Evolutionary conservation across 2,888 invertebrate genomes (phyloP), one percentile per base, ranked within the genome.

Genomic region (Diogma glabrata): DNA sequence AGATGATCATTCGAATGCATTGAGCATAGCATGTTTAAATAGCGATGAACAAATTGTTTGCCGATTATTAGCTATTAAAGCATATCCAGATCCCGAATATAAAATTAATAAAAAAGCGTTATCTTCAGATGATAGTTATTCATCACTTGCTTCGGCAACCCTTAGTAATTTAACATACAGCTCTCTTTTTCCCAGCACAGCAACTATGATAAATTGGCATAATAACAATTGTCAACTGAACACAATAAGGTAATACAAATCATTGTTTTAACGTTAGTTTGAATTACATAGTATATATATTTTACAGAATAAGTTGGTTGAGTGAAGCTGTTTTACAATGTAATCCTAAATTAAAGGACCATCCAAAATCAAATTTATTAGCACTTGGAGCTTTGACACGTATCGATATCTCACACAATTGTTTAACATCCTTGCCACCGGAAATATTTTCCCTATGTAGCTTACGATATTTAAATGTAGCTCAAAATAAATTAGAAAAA

Each of bases 181-280:
- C 59, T 78, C 85, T 9, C 75, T 89, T 59, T 88, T 87, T 64
- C 90, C 94, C 1, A 82, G 84, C 57, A 81, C 82, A 9, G 81
- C 93, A 0, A 88, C 90, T 1, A 86, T 87, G 78, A 78, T 96
- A 48, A 90, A 92, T 68, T 97, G 96, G 96, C 87, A 94, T 58
- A 83, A 87, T 61, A 82, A 63, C 43, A 78, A 77, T 58, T 82
- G 81, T 59, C 76, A 77, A 54, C 67, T 90, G 52, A 22, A 53
- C 58, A 64, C 4, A 66, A 63, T 51, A 66, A 67, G n/a, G n/a
- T n/a, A n/a, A n/a, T n/a, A n/a, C n/a, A n/a, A n/a, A n/a, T n/a
- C n/a, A n/a, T 26, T 60, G 68, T 14, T 54, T 64, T 1, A 57
- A 59, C 1, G 58, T 71, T 51, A 61, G 66, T 70, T 71, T 5